Conservation (phyloP, 1,140 invertebrate genomes). For the Micrasema minimum region DNA sequence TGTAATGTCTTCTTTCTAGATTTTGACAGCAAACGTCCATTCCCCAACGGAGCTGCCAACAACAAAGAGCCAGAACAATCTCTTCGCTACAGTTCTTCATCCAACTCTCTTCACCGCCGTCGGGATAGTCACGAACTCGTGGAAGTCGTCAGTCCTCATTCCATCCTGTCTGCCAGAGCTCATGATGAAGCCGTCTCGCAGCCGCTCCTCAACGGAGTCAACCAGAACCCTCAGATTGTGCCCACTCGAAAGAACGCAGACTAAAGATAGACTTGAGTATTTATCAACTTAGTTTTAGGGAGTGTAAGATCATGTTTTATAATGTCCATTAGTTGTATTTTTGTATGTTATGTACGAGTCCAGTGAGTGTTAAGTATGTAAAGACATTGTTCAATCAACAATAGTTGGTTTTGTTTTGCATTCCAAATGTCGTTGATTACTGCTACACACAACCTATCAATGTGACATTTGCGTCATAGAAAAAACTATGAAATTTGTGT, state of each 20-base stretch:
- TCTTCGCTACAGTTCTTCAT: constrained; percentile 9
- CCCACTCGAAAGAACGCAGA: constrained; percentile 19
- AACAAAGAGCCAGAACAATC: constrained; percentile 16
- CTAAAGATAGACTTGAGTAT: constrained; percentile 3
- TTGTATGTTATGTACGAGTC: no score
- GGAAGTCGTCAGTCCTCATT: constrained; percentile 40
- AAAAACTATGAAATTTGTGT: no score
- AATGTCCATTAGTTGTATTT: no score
- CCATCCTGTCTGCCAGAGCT: constrained; percentile 1
- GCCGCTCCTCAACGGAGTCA: constrained; percentile 13
- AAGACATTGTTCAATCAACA: no score
- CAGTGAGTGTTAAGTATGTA: no score
- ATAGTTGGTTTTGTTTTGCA: no score
- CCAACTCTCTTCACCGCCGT: constrained; percentile 6
- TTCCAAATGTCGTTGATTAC: no score
- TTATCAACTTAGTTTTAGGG: constrained; percentile 21
- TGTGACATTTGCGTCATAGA: no score
- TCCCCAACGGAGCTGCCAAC: background rate
- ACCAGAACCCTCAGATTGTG: constrained; percentile 21
- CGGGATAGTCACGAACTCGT: constrained; percentile 42
- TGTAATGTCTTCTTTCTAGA: constrained; percentile 1
- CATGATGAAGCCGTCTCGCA: constrained; percentile 24
- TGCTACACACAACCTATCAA: no score
- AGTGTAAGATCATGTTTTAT: background rate
- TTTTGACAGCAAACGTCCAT: constrained; percentile 12